phyloP scores from a whole-genome alignment of 2,797 vertebrate genomes.

The Crossoptilon crossoptilon region DNA sequence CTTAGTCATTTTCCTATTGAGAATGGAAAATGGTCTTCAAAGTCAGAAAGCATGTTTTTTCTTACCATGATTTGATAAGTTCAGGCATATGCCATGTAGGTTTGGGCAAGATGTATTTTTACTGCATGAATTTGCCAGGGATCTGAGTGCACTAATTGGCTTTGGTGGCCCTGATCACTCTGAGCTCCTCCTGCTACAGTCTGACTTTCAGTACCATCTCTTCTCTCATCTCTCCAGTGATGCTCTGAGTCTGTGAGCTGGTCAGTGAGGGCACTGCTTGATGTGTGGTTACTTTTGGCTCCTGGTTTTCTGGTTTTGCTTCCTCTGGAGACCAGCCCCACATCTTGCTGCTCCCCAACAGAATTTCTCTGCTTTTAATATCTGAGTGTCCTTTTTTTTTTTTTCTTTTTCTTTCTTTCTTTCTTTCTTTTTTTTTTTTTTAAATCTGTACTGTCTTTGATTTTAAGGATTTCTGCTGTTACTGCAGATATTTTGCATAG shows the following conservation, averaged over 20 bases:
- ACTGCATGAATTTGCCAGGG: not conserved
- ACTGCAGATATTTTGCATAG: not conserved
- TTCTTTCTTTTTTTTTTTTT: not conserved
- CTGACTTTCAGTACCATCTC: not conserved
- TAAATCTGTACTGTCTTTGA: not conserved
- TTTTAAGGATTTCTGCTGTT: not conserved
- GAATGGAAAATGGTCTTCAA: conserved; percentile 3
- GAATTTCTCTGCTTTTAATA: not conserved
- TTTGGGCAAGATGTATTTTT: not conserved
- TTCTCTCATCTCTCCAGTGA: not conserved
- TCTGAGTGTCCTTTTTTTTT: not conserved
- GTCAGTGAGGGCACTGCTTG: not conserved
- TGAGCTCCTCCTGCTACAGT: not conserved
- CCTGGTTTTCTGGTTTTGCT: not conserved
- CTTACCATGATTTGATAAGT: not conserved
- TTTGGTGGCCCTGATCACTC: not conserved
- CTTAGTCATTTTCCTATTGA: not conserved
- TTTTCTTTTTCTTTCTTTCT: not conserved
- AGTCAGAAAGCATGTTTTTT: not conserved
- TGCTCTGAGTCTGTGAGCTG: not conserved
- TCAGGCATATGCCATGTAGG: not conserved
- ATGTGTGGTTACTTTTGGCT: not conserved
- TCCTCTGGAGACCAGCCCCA: not conserved
- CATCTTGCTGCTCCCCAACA: not conserved
- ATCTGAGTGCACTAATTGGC: not conserved